These are phyloP conservation scores for Leucopsar rothschildi DNA, from an alignment of 2,113 vertebrate genomes.

Conservation along the genomic window DNA sequence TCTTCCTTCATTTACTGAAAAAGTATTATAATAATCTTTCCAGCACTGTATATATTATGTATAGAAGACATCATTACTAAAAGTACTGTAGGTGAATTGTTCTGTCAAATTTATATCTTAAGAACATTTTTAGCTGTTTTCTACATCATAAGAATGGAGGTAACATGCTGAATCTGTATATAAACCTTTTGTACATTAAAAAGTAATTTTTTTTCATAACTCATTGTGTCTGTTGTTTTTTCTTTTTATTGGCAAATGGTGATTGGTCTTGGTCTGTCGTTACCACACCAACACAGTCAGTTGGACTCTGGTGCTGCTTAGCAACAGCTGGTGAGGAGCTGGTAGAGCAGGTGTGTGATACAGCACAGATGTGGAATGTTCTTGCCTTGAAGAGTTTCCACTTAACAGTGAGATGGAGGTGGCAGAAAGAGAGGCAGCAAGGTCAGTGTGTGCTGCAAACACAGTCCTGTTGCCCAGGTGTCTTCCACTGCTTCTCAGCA, in stretches of 20 bases:
- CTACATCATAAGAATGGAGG: slow-evolving; percentile 74
- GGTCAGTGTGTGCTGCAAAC: background rate
- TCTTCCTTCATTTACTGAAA: slow-evolving; percentile 46
- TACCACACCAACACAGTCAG: background rate
- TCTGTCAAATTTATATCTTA: slow-evolving; percentile 75
- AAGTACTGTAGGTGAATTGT: slow-evolving; percentile 70
- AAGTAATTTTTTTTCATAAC: slow-evolving; percentile 86
- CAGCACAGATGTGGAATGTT: background rate
- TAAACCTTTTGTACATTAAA: slow-evolving; percentile 96
- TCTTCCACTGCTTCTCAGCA: background rate
- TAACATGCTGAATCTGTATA: slow-evolving; percentile 82
- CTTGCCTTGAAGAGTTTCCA: background rate
- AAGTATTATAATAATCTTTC: slow-evolving; percentile 44
- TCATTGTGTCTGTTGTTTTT: slow-evolving; percentile 43
- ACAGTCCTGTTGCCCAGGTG: background rate
- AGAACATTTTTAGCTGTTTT: slow-evolving; percentile 81
- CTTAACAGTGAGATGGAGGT: background rate
- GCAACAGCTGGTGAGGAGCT: background rate
- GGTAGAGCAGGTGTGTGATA: background rate
- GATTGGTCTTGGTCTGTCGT: background rate
- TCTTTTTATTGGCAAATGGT: background rate
- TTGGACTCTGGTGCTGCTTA: background rate
- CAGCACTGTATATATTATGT: slow-evolving; percentile 71
- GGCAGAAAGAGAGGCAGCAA: background rate
- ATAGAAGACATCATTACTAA: slow-evolving; percentile 69